Evolutionary conservation across 2,797 vertebrate genomes (phyloP).

Genomic region (Ispidina picta): DNA sequence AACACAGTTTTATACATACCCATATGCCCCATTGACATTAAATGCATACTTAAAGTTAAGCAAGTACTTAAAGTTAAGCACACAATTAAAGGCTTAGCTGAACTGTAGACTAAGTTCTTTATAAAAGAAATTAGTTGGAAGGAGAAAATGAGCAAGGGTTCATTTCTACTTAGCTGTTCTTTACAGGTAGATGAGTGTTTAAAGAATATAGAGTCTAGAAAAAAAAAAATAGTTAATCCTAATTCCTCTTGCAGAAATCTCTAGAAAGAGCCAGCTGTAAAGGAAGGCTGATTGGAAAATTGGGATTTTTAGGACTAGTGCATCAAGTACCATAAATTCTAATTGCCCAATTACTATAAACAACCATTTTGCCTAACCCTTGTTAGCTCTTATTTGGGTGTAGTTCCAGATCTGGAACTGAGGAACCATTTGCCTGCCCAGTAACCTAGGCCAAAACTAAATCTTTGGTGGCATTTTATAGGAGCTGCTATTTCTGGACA

Average conservation of each 20-base stretch:
- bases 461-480: not conserved
- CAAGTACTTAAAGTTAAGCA: slow-evolving; percentile 56
- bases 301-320: not conserved
- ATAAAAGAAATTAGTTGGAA: slow-evolving; percentile 17
- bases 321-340: not conserved
- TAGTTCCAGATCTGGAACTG: not conserved
- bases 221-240: slow-evolving; percentile 24
- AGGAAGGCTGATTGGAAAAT: not conserved
- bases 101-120: slow-evolving; percentile 34
- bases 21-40: slow-evolving; percentile 54
- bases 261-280: not conserved
- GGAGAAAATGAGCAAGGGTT: slow-evolving; percentile 32
- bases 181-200: slow-evolving; percentile 19
- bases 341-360: not conserved
- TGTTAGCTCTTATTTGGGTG: not conserved
- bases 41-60: slow-evolving; percentile 59
- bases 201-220: not conserved
- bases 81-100: slow-evolving; percentile 53
- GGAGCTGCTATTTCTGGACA: not conserved
- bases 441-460: not conserved
- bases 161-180: not conserved
- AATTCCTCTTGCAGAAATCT: slow-evolving; percentile 1
- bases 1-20: slow-evolving; percentile 36
- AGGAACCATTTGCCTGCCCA: not conserved
- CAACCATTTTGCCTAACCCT: not conserved